Percentiles rank a stretch among this genome's conserved stretches.
Evolutionary conservation across 2,888 invertebrate species (phyloP).

Genomic region (Trissolcus brochymenae): DNA sequence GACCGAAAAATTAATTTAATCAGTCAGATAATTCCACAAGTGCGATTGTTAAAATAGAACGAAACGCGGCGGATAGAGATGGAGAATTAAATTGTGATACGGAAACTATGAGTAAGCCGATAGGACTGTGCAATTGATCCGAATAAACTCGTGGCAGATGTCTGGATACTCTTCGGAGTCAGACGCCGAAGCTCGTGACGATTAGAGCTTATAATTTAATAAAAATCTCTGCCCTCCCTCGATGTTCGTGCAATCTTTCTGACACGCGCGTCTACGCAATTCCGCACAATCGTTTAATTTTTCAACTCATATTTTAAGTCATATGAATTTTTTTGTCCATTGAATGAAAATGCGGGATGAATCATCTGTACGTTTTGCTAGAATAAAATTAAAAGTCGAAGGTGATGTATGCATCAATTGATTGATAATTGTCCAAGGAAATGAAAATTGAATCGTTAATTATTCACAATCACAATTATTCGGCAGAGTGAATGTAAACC

Average conservation of each 20-base stretch:
- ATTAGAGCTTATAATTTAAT: conserved; percentile 24
- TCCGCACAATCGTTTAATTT: too few species aligned
- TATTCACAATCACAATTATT: conserved; percentile 35
- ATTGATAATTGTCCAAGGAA: conserved; percentile 20
- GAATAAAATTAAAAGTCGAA: too few species aligned
- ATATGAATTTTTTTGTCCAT: conserved; percentile 15
- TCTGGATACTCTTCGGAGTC: conserved; percentile 23
- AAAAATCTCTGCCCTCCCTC: conserved; percentile 12
- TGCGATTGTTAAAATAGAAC: background rate
- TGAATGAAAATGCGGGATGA: background rate
- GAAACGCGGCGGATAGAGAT: background rate
- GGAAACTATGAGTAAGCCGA: conserved; percentile 3
- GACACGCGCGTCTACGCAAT: conserved; percentile 10
- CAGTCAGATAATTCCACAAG: too few species aligned
- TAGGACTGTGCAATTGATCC: conserved; percentile 16
- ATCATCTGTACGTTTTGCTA: background rate
- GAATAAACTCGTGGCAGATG: conserved; percentile 27
- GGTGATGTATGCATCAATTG: too few species aligned
- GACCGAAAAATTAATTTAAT: too few species aligned
- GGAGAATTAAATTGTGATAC: background rate
- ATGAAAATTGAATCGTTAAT: conserved; percentile 16
- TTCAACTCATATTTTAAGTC: background rate
- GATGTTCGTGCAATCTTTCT: conserved; percentile 14
- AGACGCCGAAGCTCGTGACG: conserved; percentile 15
- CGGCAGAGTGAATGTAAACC: conserved; percentile 19